phyloP scores from a whole-genome alignment of 2,888 invertebrate genomes.

The Silvanus unidentatus region DNA sequence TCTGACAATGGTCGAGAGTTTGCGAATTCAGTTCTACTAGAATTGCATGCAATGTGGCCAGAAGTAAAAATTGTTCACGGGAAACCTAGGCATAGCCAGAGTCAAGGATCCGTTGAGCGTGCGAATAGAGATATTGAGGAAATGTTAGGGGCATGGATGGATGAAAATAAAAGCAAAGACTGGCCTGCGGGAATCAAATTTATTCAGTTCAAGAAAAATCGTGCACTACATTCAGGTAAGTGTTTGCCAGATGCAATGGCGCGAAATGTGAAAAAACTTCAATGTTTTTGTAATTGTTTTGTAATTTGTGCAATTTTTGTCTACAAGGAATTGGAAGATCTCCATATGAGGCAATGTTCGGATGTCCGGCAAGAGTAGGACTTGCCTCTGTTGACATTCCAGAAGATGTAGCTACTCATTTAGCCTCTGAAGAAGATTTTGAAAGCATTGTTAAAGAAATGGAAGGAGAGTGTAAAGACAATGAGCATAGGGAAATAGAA shows the following conservation, averaged over 20 bases:
- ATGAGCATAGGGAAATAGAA: slow-evolving; percentile 12
- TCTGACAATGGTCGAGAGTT: slow-evolving; percentile 29
- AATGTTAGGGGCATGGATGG: slow-evolving; percentile 38
- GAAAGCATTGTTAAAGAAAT: no score
- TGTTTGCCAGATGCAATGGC: slow-evolving; percentile 20
- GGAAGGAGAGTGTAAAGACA: no score
- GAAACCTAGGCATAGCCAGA: slow-evolving; percentile 21
- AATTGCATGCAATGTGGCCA: slow-evolving; percentile 22
- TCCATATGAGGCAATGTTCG: no score
- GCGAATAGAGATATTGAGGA: slow-evolving; percentile 39
- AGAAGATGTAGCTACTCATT: no score
- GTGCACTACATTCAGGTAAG: slow-evolving; percentile 36
- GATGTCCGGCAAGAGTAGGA: no score
- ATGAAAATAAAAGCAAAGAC: slow-evolving; percentile 31
- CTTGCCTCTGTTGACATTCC: no score
- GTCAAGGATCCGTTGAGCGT: slow-evolving; percentile 36
- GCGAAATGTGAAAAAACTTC: no score
- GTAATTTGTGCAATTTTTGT: slow-evolving; percentile 25
- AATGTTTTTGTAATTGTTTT: slow-evolving; percentile 28
- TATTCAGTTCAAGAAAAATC: slow-evolving; percentile 43
- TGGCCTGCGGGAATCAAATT: slow-evolving; percentile 41
- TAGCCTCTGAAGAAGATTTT: no score
- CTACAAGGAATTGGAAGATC: no score
- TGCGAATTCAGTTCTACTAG: slow-evolving; percentile 18
- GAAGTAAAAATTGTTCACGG: slow-evolving; percentile 22